Conservation (phyloP, 2,113 vertebrate species). For the Anarhynchus alexandrinus region DNA sequence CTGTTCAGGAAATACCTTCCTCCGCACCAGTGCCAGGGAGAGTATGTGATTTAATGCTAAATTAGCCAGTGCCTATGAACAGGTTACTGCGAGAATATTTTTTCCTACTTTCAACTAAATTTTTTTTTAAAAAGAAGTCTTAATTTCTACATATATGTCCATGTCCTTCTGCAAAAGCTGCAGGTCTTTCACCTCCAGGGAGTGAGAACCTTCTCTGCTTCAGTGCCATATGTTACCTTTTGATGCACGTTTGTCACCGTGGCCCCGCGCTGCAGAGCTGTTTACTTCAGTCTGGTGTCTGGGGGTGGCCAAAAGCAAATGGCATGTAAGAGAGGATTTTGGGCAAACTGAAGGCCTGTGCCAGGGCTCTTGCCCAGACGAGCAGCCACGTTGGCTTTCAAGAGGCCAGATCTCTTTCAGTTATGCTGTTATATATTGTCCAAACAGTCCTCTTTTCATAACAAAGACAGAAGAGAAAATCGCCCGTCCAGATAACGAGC, state of each 20-base stretch:
- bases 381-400: background rate
- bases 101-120: conserved; percentile 48
- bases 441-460: background rate
- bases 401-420: background rate
- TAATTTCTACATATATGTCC: background rate
- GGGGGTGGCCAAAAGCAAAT: background rate
- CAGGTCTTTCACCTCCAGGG: background rate
- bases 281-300: background rate
- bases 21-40: conserved; percentile 58
- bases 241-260: background rate
- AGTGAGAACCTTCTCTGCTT: background rate
- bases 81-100: conserved; percentile 76
- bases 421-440: background rate
- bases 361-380: background rate
- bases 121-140: background rate
- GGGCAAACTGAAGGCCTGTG: background rate
- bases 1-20: conserved; percentile 77
- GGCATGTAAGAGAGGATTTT: background rate
- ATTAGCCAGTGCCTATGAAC: conserved; percentile 66
- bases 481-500: background rate
- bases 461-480: background rate
- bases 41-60: conserved; percentile 75
- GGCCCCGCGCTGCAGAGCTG: background rate
- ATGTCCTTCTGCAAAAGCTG: background rate
- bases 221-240: background rate